Percentiles rank a stretch among this genome's conserved stretches.
Evolutionary conservation across 2,797 vertebrate genomes (phyloP).

Genomic region (Enteromius treurensis): DNA sequence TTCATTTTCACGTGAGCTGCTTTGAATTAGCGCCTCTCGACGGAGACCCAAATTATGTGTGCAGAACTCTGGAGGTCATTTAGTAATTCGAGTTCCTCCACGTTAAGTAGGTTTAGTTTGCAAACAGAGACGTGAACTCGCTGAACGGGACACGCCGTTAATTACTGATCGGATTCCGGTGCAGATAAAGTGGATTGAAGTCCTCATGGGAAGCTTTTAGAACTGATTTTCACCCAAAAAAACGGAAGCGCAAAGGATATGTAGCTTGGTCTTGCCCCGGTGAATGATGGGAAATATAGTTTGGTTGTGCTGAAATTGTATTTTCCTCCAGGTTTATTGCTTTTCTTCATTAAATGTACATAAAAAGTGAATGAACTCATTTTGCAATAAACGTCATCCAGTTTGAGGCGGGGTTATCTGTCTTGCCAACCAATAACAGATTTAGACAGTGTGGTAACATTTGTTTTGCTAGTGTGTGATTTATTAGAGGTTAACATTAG

Average conservation of each 20-base stretch:
- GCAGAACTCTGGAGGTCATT: conserved; percentile 6
- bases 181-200: neutral
- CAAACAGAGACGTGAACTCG: neutral
- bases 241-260: neutral
- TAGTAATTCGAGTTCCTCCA: neutral
- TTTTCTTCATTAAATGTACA: neutral
- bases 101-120: conserved; percentile 12
- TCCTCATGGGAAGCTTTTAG: neutral
- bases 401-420: neutral
- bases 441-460: neutral
- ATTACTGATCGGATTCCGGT: neutral
- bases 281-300: conserved; percentile 12
- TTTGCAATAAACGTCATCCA: neutral
- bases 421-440: neutral
- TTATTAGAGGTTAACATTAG: no score
- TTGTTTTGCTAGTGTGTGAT: no score
- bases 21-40: conserved; percentile 43
- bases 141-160: neutral
- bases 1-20: conserved; percentile 50
- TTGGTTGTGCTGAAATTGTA: neutral
- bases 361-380: neutral
- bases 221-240: neutral
- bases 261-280: neutral
- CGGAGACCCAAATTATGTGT: neutral
- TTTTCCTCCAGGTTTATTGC: neutral